Evolutionary conservation across 2,888 invertebrate species (phyloP).

Genomic region (Oligia strigilis): DNA sequence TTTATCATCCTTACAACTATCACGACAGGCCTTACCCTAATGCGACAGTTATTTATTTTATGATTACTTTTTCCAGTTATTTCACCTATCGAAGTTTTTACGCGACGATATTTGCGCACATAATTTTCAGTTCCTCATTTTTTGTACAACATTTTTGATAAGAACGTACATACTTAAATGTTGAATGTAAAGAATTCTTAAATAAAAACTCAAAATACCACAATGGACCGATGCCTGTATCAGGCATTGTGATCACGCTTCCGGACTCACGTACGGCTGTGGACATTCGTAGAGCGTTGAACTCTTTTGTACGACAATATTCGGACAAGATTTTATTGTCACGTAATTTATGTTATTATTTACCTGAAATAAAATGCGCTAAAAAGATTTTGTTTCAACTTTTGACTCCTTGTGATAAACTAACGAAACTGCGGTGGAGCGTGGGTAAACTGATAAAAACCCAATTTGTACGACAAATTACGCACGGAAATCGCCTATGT

Average conservation of each 20-base stretch:
- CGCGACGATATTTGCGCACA: neutral
- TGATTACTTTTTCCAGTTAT: no score
- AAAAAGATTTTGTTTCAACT: conserved; percentile 29
- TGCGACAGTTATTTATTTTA: no score
- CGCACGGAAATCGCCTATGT: conserved; percentile 36
- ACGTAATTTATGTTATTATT: conserved; percentile 28
- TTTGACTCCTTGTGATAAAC: conserved; percentile 25
- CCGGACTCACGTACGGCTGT: conserved; percentile 62
- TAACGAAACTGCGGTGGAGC: conserved; percentile 3
- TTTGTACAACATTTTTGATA: neutral
- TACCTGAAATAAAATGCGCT: conserved; percentile 4
- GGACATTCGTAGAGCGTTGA: conserved; percentile 79
- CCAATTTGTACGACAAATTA: conserved; percentile 42
- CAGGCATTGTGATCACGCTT: conserved; percentile 66
- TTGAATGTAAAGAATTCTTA: conserved; percentile 15
- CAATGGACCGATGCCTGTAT: conserved; percentile 35
- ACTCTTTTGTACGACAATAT: conserved; percentile 81
- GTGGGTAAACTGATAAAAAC: conserved; percentile 36
- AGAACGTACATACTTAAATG: conserved; percentile 3
- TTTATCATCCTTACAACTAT: no score
- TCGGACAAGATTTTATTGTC: conserved; percentile 51
- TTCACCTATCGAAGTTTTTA: neutral
- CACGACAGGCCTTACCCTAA: no score
- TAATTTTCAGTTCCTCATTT: neutral
- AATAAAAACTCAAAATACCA: conserved; percentile 28